phyloP scores from a whole-genome alignment of 64 coral and sea anemone genomes.

The Pocillopora verrucosa region DNA sequence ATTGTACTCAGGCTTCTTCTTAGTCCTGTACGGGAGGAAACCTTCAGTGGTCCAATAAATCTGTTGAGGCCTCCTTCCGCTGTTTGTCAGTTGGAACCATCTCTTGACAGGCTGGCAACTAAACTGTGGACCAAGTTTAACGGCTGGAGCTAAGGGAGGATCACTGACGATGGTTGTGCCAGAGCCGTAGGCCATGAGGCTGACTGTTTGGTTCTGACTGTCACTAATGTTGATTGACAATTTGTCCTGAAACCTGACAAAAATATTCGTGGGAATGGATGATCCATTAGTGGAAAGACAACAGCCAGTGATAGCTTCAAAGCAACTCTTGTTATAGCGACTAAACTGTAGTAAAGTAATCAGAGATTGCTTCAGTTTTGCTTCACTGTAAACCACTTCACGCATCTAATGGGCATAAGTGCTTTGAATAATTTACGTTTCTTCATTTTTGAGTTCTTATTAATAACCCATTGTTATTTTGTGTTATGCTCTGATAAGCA shows the following conservation, averaged over 20 bases:
- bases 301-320: no score
- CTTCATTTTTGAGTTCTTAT: no score
- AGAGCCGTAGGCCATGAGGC: constrained; percentile 75
- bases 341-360: no score
- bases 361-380: no score
- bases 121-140: constrained; percentile 87
- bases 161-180: constrained; percentile 93
- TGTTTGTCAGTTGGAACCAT: constrained; percentile 76
- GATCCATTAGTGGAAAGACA: neutral
- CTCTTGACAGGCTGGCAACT: constrained; percentile 76
- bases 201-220: constrained; percentile 82
- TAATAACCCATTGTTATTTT: no score
- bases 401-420: no score
- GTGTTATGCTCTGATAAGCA: no score
- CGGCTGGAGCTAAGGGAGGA: constrained; percentile 77
- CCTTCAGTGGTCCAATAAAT: constrained; percentile 97
- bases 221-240: constrained; percentile 88
- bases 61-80: constrained; percentile 90
- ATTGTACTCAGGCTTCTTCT: constrained; percentile 78
- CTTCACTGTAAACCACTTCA: no score
- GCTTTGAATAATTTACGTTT: no score
- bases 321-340: no score
- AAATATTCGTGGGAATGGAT: neutral
- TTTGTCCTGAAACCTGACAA: constrained; percentile 88
- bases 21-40: constrained; percentile 74